phyloP scores from a whole-genome alignment of 2,113 vertebrate genomes.

The Nerophis ophidion region DNA sequence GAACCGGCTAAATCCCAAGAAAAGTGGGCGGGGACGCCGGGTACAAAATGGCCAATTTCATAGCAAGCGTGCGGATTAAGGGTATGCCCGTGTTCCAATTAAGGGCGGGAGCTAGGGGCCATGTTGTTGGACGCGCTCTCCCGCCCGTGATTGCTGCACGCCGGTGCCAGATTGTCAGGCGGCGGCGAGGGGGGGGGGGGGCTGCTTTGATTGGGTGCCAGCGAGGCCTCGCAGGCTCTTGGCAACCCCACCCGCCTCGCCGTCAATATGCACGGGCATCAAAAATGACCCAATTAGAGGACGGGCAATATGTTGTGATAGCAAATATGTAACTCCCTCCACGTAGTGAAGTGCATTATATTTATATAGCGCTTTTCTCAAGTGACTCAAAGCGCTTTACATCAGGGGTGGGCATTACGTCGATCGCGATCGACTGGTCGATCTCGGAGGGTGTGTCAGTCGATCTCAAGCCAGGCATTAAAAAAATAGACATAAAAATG shows the following conservation, averaged over 20 bases:
- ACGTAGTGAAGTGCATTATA: too few relatives aligned
- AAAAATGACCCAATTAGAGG: slow-evolving; percentile 73
- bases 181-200: slow-evolving; percentile 46
- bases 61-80: slow-evolving; percentile 77
- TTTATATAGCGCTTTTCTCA: too few relatives aligned
- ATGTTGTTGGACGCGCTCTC: slow-evolving; percentile 59
- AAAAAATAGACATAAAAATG: too few relatives aligned
- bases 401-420: too few relatives aligned
- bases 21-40: slow-evolving; percentile 32
- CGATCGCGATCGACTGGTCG: too few relatives aligned
- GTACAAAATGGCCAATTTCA: slow-evolving; percentile 76
- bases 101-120: slow-evolving; percentile 58
- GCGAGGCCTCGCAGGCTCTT: slow-evolving; percentile 62
- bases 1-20: slow-evolving; percentile 44
- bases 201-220: slow-evolving; percentile 71
- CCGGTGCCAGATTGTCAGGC: slow-evolving; percentile 63
- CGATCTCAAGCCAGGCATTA: too few relatives aligned
- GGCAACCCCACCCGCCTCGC: slow-evolving; percentile 54
- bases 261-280: slow-evolving; percentile 65
- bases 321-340: too few relatives aligned
- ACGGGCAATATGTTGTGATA: slow-evolving; percentile 68
- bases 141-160: background rate
- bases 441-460: too few relatives aligned
- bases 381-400: too few relatives aligned
- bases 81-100: slow-evolving; percentile 70